Evolutionary conservation across 2,113 vertebrate species (phyloP).

Genomic region (Abramis brama): DNA sequence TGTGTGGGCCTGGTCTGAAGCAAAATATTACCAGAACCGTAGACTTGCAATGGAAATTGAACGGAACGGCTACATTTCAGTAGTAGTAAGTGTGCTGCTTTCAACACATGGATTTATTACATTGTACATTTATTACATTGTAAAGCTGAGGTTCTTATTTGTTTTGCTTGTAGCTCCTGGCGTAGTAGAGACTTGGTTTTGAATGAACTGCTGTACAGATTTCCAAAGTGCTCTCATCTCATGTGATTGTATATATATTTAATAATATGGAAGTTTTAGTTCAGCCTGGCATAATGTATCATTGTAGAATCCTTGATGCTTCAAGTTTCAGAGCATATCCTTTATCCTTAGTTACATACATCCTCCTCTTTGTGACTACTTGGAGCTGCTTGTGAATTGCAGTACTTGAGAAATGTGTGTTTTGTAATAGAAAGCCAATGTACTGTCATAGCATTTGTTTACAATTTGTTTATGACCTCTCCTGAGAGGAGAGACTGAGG

Average conservation of each 20-base stretch:
- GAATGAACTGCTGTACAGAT: slow-evolving; percentile 43
- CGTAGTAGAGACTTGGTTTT: background rate
- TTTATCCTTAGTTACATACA: slow-evolving; percentile 11
- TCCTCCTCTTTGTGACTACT: slow-evolving; percentile 25
- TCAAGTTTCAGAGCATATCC: slow-evolving; percentile 26
- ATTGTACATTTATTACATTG: background rate
- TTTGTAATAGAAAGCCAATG: slow-evolving; percentile 28
- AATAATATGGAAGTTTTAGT: slow-evolving; percentile 1
- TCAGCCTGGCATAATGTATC: slow-evolving; percentile 4
- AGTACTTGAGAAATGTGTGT: slow-evolving; percentile 17
- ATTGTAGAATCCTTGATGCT: slow-evolving; percentile 27
- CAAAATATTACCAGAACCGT: slow-evolving; percentile 31
- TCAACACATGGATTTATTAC: background rate
- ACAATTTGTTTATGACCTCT: slow-evolving; percentile 23
- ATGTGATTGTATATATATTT: slow-evolving; percentile 53
- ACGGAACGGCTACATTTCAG: background rate
- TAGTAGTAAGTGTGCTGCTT: background rate
- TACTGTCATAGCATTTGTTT: slow-evolving; percentile 39
- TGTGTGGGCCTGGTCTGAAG: background rate
- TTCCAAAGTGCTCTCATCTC: slow-evolving; percentile 53
- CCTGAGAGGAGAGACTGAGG: background rate
- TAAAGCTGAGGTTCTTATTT: slow-evolving; percentile 30
- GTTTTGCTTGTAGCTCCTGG: slow-evolving; percentile 14
- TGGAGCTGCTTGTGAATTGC: slow-evolving; percentile 16
- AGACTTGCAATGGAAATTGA: background rate